Conservation (phyloP, 2,888 invertebrate species). For the Drosophila recens region DNA sequence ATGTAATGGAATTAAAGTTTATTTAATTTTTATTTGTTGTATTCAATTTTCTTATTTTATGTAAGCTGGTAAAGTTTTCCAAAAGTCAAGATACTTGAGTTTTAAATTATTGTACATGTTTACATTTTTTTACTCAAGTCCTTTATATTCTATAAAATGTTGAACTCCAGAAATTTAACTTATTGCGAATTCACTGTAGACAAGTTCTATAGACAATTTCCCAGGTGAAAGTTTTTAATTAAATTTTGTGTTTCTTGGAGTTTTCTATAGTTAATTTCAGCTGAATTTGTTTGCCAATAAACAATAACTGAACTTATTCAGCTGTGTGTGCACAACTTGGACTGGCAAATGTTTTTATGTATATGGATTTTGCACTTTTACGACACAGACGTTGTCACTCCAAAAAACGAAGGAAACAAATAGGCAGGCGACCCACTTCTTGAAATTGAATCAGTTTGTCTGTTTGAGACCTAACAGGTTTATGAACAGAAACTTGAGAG, state of each 20-base stretch:
- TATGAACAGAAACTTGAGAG: constrained; percentile 24
- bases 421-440: constrained; percentile 47
- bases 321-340: constrained; percentile 19
- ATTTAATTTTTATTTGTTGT: too few relatives aligned
- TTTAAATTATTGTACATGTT: too few relatives aligned
- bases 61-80: too few relatives aligned
- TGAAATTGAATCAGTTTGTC: constrained; percentile 45
- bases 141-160: too few relatives aligned
- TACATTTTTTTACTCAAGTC: too few relatives aligned
- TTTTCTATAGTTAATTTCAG: background rate
- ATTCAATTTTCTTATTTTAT: too few relatives aligned
- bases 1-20: too few relatives aligned
- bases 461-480: constrained; percentile 44
- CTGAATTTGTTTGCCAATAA: constrained; percentile 21
- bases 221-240: constrained; percentile 4
- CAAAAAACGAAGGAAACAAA: constrained; percentile 24
- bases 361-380: constrained; percentile 13
- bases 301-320: constrained; percentile 23
- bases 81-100: too few relatives aligned
- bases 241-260: background rate
- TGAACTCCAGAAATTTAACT: too few relatives aligned
- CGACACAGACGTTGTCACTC: constrained; percentile 8
- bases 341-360: background rate
- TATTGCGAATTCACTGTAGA: background rate
- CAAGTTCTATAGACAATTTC: background rate